Base-by-base conservation (phyloP, 2,888 invertebrate species). In the Anthoptus insignis region DNA sequence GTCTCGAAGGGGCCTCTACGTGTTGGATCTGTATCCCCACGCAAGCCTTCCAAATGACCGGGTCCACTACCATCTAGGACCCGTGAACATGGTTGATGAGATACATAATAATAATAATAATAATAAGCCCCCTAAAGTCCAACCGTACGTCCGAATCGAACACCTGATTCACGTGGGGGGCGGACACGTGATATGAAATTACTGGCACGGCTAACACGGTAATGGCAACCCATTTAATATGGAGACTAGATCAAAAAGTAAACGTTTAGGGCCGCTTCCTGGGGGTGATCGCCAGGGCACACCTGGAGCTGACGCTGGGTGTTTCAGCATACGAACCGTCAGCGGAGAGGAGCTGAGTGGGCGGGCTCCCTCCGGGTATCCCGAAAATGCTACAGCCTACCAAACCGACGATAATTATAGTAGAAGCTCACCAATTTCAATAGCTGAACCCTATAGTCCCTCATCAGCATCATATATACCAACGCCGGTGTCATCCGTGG, bases 281-380 rank as follows among this genome's bases (percentile, higher is more conserved):
- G 60, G 56, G 60, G 60, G 59, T 21, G 52, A 66, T 60, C 65
- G 56, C 56, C 65, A 60, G 65, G 60, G 60, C 65, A 57, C 65
- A 47, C 14, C 52, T 60, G 60, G 60, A 59, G 64, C 59, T 27
- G 27, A 27, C 54, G 53, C 59, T 47, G 56, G 65, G 45, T 45
- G 56, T 60, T 13, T 21, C 65, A 65, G 65, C 13, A 65, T 65
- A 32, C 42, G 45, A 45, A 54, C 54, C 45, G 37, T 39, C 53
- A 39, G 37, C 59, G 58, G 34, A 21, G 53, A 21, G 53, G 53
- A 37, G 34, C 8, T 56, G 56, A 42, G 16, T 39, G 39, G 54
- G 54, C 54, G 54, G 54, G 22, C 39, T 39, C 24, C 24, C 54
- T 14, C 14, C 39, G 39, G 39, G 22, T 37, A n/a, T 37, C 37